Conservation (phyloP, 2,888 invertebrate species). For the Trissolcus brochymenae region DNA sequence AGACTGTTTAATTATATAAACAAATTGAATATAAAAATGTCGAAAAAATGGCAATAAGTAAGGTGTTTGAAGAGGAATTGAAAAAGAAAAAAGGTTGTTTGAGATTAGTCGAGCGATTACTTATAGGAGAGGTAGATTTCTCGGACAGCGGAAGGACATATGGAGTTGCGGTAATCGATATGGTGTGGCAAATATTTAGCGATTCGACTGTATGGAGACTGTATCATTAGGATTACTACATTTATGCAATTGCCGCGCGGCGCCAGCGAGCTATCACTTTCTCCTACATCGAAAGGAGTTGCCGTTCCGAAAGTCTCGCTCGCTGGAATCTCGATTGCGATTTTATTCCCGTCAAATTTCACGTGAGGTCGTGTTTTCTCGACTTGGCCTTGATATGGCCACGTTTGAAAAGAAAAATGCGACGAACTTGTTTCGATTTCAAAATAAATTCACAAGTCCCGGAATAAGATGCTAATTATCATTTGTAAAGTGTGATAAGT, state of each 20-base stretch:
- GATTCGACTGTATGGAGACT: conserved; percentile 33
- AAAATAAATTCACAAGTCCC: too few relatives aligned
- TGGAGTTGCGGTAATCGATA: conserved; percentile 12
- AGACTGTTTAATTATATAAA: too few relatives aligned
- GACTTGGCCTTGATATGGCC: neutral
- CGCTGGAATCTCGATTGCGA: conserved; percentile 36
- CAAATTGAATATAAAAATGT: too few relatives aligned
- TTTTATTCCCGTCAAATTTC: neutral
- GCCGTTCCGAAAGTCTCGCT: conserved; percentile 50
- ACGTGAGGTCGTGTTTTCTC: neutral
- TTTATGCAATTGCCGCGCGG: conserved; percentile 50
- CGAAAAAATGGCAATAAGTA: too few relatives aligned
- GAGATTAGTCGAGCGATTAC: neutral
- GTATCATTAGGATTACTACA: conserved; percentile 52
- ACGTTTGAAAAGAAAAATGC: neutral
- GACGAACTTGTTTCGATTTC: too few relatives aligned
- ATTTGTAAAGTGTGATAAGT: too few relatives aligned
- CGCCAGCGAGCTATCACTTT: conserved; percentile 52
- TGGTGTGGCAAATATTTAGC: conserved; percentile 28
- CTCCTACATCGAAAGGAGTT: conserved; percentile 52
- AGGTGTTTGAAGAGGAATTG: too few relatives aligned
- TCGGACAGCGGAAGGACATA: conserved; percentile 10
- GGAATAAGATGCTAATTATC: too few relatives aligned
- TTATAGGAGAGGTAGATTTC: neutral
- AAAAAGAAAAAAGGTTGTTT: neutral